Percentiles rank a stretch among this genome's conserved stretches.
phyloP scores from a whole-genome alignment of 2,797 vertebrate genomes.

The Prionace glauca region DNA sequence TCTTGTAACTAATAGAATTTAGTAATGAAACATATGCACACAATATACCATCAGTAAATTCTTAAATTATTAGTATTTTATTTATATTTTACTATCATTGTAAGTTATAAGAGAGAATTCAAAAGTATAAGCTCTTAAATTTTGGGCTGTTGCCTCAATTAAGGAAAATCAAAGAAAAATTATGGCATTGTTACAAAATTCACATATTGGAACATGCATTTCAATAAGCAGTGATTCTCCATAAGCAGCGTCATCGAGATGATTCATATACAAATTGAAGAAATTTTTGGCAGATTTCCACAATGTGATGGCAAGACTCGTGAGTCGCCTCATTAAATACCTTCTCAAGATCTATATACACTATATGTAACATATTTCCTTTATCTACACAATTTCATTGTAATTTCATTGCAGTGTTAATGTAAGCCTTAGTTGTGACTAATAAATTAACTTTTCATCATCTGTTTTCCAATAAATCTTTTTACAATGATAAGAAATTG shows the following conservation, averaged over 20 bases:
- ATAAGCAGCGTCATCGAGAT: neutral
- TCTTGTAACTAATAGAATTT: neutral
- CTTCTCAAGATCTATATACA: neutral
- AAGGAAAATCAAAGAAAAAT: neutral
- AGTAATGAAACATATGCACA: neutral
- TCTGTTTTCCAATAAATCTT: neutral
- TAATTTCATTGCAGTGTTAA: too few species aligned
- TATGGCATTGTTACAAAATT: neutral
- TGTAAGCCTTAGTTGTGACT: too few species aligned
- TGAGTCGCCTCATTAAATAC: neutral
- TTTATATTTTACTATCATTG: neutral
- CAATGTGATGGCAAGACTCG: neutral
- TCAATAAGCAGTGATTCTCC: neutral
- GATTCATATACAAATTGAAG: neutral
- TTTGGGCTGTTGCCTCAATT: neutral
- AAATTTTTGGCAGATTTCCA: neutral
- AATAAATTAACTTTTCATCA: neutral
- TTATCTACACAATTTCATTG: neutral
- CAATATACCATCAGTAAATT: neutral
- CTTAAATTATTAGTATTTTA: neutral
- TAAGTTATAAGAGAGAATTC: neutral
- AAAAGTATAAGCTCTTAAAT: neutral
- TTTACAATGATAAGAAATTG: conserved; percentile 38
- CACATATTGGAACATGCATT: neutral
- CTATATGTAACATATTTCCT: neutral